phyloP scores from a whole-genome alignment of 1,140 invertebrate species.

The Cotesia vestalis region DNA sequence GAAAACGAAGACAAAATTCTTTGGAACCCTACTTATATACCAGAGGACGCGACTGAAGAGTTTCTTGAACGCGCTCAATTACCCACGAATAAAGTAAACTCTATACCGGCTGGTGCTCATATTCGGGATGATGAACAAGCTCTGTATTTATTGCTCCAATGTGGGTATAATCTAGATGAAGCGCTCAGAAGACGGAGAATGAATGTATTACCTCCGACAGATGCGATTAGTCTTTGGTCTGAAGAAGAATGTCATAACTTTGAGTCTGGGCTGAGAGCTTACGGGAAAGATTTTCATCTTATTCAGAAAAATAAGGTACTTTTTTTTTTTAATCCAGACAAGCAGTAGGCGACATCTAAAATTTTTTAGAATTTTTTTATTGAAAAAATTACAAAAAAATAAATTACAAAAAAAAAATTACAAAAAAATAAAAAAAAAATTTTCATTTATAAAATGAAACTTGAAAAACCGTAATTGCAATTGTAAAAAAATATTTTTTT shows the following conservation, averaged over 20 bases:
- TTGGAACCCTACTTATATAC: slow-evolving; percentile 86
- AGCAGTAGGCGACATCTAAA: no score
- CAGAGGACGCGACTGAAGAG: slow-evolving; percentile 79
- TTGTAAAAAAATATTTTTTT: no score
- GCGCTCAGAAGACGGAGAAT: slow-evolving; percentile 85
- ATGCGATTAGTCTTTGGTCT: slow-evolving; percentile 90
- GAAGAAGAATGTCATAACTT: slow-evolving; percentile 98
- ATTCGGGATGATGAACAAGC: slow-evolving; percentile 95
- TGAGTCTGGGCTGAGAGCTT: slow-evolving; percentile 90
- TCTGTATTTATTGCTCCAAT: slow-evolving; percentile 89
- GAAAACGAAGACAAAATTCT: slow-evolving; percentile 96
- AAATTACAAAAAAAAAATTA: no score
- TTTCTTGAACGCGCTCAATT: slow-evolving; percentile 80
- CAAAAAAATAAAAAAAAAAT: no score
- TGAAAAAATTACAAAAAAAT: no score
- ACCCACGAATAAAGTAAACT: slow-evolving; percentile 68
- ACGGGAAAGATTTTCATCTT: slow-evolving; percentile 95
- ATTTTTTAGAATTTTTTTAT: no score
- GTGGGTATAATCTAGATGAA: slow-evolving; percentile 94
- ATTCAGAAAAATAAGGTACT: slow-evolving; percentile 92
- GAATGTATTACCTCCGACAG: slow-evolving; percentile 76
- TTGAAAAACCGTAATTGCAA: no score
- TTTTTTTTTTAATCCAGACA: no score
- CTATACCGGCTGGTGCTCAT: slow-evolving; percentile 79
- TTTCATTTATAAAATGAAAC: no score